A percentile compares a stretch with the other conserved stretches of the same genome.
phyloP scores from a whole-genome alignment of 2,797 vertebrate species.

The Scleropages formosus region DNA sequence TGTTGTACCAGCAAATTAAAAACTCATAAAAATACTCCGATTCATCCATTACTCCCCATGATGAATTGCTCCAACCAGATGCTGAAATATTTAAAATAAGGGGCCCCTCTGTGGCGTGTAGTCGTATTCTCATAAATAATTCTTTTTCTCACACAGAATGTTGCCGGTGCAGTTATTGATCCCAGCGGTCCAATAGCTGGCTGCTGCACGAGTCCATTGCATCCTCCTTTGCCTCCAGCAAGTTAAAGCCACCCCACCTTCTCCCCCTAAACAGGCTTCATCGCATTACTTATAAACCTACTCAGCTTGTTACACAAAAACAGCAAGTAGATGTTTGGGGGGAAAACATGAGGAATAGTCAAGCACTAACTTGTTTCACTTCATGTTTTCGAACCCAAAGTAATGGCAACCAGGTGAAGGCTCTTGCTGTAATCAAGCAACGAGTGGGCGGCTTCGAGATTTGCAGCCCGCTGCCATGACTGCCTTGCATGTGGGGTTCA shows the following conservation, averaged over 20 bases:
- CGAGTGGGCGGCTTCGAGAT: neutral
- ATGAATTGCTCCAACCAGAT: neutral
- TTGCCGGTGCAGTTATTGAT: too few relatives aligned
- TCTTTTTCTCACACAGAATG: too few relatives aligned
- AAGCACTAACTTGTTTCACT: slow-evolving; percentile 77
- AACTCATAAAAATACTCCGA: too few relatives aligned
- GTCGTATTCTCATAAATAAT: slow-evolving; percentile 1
- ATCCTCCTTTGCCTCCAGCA: slow-evolving; percentile 38
- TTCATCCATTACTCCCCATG: too few relatives aligned
- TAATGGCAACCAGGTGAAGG: slow-evolving; percentile 78
- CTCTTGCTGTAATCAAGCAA: slow-evolving; percentile 78
- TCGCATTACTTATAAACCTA: slow-evolving; percentile 41
- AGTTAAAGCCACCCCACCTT: neutral
- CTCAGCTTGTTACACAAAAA: slow-evolving; percentile 66
- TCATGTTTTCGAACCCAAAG: slow-evolving; percentile 59
- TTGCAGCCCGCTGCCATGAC: neutral
- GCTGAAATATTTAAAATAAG: neutral
- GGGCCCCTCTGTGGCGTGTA: neutral
- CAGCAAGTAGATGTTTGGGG: slow-evolving; percentile 63
- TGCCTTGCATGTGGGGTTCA: neutral
- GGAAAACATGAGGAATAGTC: slow-evolving; percentile 71
- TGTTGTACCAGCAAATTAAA: too few relatives aligned
- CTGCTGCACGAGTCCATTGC: too few relatives aligned
- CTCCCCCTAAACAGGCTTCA: slow-evolving; percentile 50
- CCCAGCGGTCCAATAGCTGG: too few relatives aligned